Evolutionary conservation across 2,113 vertebrate species (phyloP), one percentile per base, ranked within the genome.

Genomic region (Melierax canorus): DNA sequence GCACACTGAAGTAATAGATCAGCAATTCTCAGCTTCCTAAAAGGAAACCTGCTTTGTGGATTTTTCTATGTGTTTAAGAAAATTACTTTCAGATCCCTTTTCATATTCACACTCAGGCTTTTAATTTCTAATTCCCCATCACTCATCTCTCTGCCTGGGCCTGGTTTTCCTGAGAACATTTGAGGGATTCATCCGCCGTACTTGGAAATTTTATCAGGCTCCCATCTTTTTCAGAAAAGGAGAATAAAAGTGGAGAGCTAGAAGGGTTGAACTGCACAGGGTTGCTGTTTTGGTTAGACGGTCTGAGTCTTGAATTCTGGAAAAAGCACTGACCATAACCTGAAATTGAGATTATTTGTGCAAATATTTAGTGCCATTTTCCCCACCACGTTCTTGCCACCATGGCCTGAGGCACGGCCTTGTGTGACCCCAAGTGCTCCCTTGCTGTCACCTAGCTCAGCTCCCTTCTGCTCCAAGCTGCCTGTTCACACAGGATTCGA

Each of bases 381-480:
- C 43, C n/a, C 43, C 45, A 12, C 29, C 22, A 10, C 0, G 2
- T 41, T 38, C 56, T 30, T 39, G 20, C 45, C n/a, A 9, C 20
- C 26, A 8, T 5, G 11, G 22, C 26, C 24, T 20, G 30, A 78
- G 80, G 8, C 36, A 12, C 0, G 6, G 23, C 53, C 21, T 12
- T 0, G 1, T 41, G 46, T 56, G 58, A 66, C 51, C 62, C 21
- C 0, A 3, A n/a, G 23, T 3, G 4, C 56, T 76, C 2, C 0
- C 29, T 59, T 59, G 62, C 43, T 60, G 39, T 36, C 12, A 2
- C 59, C 16, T 14, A 10, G 27, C 55, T 73, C 53, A 24, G 60
- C 60, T 58, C 30, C 38, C 30, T 41, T 20, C 56, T 43, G 56
- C 82, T 58, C 55, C 27, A 18, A 73, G 48, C 60, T 36, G 24